These are phyloP conservation scores for Discoglossus pictus DNA, from an alignment of 2,797 vertebrate genomes.

Conservation along the genomic window DNA sequence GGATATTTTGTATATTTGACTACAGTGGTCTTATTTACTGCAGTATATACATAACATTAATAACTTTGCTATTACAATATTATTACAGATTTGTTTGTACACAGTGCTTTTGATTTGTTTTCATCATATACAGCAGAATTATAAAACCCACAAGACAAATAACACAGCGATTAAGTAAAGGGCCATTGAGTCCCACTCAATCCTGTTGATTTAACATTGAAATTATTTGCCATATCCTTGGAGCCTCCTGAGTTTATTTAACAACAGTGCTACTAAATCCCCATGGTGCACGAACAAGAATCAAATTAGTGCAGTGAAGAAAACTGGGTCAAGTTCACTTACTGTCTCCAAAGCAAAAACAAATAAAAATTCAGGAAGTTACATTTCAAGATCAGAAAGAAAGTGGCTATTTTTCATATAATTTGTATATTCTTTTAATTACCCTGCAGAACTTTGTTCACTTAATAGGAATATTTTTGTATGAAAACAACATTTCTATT, in stretches of 20 bases:
- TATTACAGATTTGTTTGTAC: too few species aligned
- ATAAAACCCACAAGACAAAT: too few species aligned
- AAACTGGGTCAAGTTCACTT: constrained; percentile 36
- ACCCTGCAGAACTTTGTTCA: too few species aligned
- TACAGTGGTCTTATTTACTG: too few species aligned
- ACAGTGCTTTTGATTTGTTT: too few species aligned
- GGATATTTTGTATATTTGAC: too few species aligned
- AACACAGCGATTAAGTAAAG: not conserved
- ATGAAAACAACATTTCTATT: too few species aligned
- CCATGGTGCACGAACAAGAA: constrained; percentile 23
- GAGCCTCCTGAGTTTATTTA: constrained; percentile 13
- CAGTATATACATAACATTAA: too few species aligned
- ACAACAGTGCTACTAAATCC: constrained; percentile 5
- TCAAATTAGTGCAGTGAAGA: constrained; percentile 17
- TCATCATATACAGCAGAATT: too few species aligned
- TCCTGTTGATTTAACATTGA: constrained; percentile 7
- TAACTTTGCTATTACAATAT: too few species aligned
- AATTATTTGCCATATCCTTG: constrained; percentile 23
- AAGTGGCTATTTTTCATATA: constrained; percentile 8
- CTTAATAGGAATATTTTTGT: too few species aligned
- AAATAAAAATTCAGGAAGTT: constrained; percentile 12
- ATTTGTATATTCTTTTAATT: not conserved
- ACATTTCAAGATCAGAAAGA: constrained; percentile 2
- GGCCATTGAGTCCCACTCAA: constrained; percentile 5
- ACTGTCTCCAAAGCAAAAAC: constrained; percentile 22